Base-by-base conservation (phyloP, 2,797 vertebrate species). In the Oreochromis grahami region DNA sequence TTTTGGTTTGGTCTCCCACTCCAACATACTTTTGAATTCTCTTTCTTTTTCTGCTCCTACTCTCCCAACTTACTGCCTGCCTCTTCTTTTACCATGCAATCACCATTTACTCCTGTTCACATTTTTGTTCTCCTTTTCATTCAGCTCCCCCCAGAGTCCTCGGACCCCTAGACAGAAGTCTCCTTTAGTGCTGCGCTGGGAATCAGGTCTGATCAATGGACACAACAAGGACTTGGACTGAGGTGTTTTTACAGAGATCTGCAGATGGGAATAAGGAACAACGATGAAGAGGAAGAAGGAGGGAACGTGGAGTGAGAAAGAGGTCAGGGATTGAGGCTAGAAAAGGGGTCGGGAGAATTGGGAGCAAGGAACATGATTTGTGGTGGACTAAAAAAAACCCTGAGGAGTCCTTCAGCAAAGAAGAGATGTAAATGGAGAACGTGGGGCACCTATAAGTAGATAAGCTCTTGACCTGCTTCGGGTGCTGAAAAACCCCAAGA, bases 181-280 rank as follows among this genome's bases (percentile, higher is more conserved):
- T 50, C 89, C 94, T 34, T 93, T 97, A 14, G 93, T 97, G 34
- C 93, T 96, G 56, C 95, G 91, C 82, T 97, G 97, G 97, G 97
- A 97, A 89, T 87, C 95, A 0, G 96, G 97, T 4, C 90, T 92
- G 65, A 58, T 96, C 85, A 94, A 94, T 45, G 94, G 93, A 45
- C 84, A 89, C 84, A 87, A 81, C 14, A 53, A 81, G n/a, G 93
- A 93, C 6, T 86, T 91, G 2, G 50, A 94, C 74, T 91, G 89
- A 93, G 4, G 13, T 24, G 7, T 32, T 13, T 74, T 83, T 55
- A 76, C 15, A 32, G 13, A 74, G 78, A 78, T 38, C 19, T 76
- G 4, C 43, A 80, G 13, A 74, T 3, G 7, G 19, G 17, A 83
- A 45, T 55, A 63, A 56, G 79, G 34, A 78, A 74, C 43, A 14